Base-by-base conservation (phyloP, 2,113 vertebrate genomes). In the Haemorhous mexicanus region DNA sequence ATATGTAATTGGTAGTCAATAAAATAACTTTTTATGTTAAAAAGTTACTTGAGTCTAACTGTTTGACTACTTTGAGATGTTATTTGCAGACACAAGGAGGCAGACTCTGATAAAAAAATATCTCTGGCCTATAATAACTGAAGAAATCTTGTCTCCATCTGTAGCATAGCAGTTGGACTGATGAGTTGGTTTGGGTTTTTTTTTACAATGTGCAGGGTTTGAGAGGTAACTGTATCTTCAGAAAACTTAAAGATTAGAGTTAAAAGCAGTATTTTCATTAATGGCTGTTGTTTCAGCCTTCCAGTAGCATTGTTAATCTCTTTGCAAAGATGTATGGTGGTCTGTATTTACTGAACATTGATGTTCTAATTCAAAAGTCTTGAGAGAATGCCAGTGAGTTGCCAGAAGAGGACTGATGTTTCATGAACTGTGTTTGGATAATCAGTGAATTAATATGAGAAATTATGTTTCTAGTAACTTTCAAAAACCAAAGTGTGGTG, bases 71-170 rank as follows among this genome's bases (percentile, higher is more conserved):
- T 93, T 92, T 37, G 56, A 90, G 41, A 49, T 72, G 64, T 92
- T 67, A 24, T 56, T 49, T 87, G 80, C 62, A 82, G 94, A 91
- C 96, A 89, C 88, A 96, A 94, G 94, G 95, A 96, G 94, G 94
- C 93, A 95, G 88, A 11, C 94, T 96, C 84, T 82, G 83, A 82
- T 78, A 41, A 83, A 86, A 92, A 92, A 92, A 72, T 44, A 37
- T 22, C 16, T 59, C 17, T 84, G 32, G 24, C 14, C 22, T 81
- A 7, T 67, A 78, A 24, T 68, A 74, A 50, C 30, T 64, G 55
- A 50, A 74, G 63, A 81, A 77, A 61, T 76, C 41, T 0, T 26
- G 16, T 77, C 26, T 72, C 13, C 55, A 70, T 9, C n/a, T 50
- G 9, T 84, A 43, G 23, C 33, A 14, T 21, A 35, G 37, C 16